Evolutionary conservation across 2,797 vertebrate species (phyloP).

Genomic region (Liparis tanakae): DNA sequence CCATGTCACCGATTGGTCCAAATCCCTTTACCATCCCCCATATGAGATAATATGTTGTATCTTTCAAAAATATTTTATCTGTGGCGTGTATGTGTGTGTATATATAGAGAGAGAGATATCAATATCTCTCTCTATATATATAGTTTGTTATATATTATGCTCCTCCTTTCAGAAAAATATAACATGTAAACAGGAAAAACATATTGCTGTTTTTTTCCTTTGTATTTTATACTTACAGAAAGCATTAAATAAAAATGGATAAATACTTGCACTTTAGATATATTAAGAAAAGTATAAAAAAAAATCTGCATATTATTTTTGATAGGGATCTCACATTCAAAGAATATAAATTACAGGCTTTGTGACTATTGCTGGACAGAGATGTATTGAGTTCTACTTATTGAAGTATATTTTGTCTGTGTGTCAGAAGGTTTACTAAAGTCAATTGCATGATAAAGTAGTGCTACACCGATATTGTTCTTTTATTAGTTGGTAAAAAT

Average conservation of each 20-base stretch:
- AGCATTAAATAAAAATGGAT: conserved; percentile 88
- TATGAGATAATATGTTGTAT: conserved; percentile 85
- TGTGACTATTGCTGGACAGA: conserved; percentile 88
- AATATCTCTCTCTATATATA: conserved; percentile 3
- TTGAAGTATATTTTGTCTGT: conserved; percentile 89
- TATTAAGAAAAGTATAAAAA: conserved; percentile 83
- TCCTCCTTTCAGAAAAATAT: conserved; percentile 86
- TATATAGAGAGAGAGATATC: neutral
- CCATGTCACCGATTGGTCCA: conserved; percentile 78
- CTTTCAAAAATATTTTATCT: conserved; percentile 83
- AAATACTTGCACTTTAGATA: conserved; percentile 91
- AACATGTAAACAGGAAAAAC: conserved; percentile 84
- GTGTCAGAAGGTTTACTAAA: conserved; percentile 88
- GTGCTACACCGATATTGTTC: conserved; percentile 86
- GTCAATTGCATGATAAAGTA: conserved; percentile 89
- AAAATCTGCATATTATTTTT: conserved; percentile 90
- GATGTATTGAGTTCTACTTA: conserved; percentile 87
- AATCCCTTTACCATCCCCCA: conserved; percentile 83
- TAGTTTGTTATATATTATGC: conserved; percentile 87
- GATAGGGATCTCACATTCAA: conserved; percentile 89
- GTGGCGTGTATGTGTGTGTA: conserved; percentile 75
- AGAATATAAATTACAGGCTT: conserved; percentile 86
- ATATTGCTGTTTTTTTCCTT: conserved; percentile 87
- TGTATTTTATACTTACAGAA: conserved; percentile 90
- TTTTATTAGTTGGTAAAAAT: conserved; percentile 84